Evolutionary conservation across 2,888 invertebrate genomes (phyloP).

Genomic region (Melieria crassipennis): DNA sequence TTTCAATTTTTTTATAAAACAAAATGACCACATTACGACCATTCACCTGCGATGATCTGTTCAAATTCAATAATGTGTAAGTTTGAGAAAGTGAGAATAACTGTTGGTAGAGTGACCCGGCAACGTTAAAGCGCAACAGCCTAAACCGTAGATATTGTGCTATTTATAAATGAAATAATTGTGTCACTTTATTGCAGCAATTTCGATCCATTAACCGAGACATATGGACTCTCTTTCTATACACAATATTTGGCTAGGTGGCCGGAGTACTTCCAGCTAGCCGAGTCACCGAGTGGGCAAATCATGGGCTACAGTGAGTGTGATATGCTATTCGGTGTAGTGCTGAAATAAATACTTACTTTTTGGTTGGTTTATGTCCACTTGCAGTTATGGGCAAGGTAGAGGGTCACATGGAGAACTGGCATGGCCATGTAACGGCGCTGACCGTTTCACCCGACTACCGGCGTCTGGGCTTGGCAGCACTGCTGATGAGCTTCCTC

Average conservation of each 20-base stretch:
- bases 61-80: slow-evolving; percentile 95
- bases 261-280: slow-evolving; percentile 98
- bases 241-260: slow-evolving; percentile 97
- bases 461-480: slow-evolving; percentile 90
- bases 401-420: slow-evolving; percentile 94
- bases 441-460: slow-evolving; percentile 96
- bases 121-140: no score
- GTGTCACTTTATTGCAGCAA: slow-evolving; percentile 72
- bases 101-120: no score
- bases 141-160: no score
- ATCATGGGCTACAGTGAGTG: slow-evolving; percentile 98
- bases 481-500: slow-evolving; percentile 90
- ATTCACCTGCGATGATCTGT: slow-evolving; percentile 93
- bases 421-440: slow-evolving; percentile 99
- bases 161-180: neutral
- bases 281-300: slow-evolving; percentile 94
- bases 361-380: neutral
- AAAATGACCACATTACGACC: slow-evolving; percentile 92
- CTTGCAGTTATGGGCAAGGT: slow-evolving; percentile 96
- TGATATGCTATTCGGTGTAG: neutral
- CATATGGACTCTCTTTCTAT: slow-evolving; percentile 94
- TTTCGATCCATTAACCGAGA: slow-evolving; percentile 96
- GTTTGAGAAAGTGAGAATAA: slow-evolving; percentile 59
- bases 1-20: neutral
- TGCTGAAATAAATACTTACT: no score